Evolutionary conservation across 1,140 invertebrate genomes (phyloP), one percentile per base, ranked within the genome.

Genomic region (Orius laevigatus): DNA sequence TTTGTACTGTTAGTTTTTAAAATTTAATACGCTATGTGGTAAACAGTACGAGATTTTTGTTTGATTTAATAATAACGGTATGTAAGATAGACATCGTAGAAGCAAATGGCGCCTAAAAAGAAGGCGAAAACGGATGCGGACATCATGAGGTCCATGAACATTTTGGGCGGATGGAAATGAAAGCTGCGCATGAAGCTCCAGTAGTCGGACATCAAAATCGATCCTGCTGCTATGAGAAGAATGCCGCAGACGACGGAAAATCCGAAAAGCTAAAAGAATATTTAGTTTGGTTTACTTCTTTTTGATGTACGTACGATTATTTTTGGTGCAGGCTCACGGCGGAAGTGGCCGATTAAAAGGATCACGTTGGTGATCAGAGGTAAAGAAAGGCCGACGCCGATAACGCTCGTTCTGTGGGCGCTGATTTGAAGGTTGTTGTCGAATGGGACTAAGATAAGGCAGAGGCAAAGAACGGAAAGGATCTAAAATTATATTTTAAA

Each of bases 321-420:
- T 63, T 73, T 79, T 10, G 78, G 78, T 12, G 75, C 66, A n/a
- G 70, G 65, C 57, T 81, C 78, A 0, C 74, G 73, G 5, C 76
- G 56, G 20, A 72, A 55, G 41, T 75, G 66, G 2, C 70, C 67
- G 20, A 77, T 60, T 40, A 81, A 65, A 32, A 79, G 63, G 2
- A 79, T 61, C 0, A 66, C 58, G 49, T 76, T 78, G 56, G 81
- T 75, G 46, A 81, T 65, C 48, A 80, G 70, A 56, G 70, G 78
- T 40, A 73, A 70, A 9, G 62, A 66, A 44, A 70, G 64, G 2
- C 70, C 63, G 16, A 72, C 66, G 57, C 73, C 74, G 54, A 75
- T 70, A 6, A 75, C 58, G 3, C 67, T 71, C 1, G 70, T 63
- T 52, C 74, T 68, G 55, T 72, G 65, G 25, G 73, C 61, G 42